phyloP scores from a whole-genome alignment of 2,797 vertebrate genomes.

The Channa striata region DNA sequence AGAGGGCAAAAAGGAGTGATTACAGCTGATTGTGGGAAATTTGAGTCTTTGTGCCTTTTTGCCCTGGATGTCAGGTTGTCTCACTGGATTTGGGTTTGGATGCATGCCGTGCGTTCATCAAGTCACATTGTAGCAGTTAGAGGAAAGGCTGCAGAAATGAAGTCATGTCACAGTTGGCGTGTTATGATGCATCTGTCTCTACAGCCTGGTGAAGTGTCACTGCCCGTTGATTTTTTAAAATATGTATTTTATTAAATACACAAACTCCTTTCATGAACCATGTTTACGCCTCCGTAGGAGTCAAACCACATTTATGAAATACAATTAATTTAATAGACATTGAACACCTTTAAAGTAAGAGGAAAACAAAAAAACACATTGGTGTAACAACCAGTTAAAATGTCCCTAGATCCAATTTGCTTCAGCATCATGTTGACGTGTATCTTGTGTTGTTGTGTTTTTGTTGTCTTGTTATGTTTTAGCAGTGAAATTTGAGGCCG shows the following conservation, averaged over 20 bases:
- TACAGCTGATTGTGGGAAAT: not conserved
- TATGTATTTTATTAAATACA: too few species aligned
- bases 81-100: not conserved
- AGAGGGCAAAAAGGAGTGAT: not conserved
- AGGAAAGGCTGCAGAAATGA: not conserved
- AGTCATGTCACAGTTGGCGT: not conserved
- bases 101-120: not conserved
- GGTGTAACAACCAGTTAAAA: too few species aligned
- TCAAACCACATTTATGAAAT: not conserved
- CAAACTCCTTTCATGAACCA: too few species aligned
- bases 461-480: too few species aligned
- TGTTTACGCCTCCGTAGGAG: not conserved
- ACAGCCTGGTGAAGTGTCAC: not conserved
- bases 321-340: not conserved
- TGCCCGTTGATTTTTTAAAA: too few species aligned
- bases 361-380: too few species aligned
- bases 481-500: too few species aligned
- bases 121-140: not conserved
- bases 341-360: too few species aligned
- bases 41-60: not conserved
- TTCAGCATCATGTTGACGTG: too few species aligned
- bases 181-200: not conserved
- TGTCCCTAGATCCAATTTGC: too few species aligned
- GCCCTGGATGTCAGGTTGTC: not conserved
- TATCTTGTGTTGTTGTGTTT: too few species aligned